Evolutionary conservation across 2,888 invertebrate genomes (phyloP), one percentile per base, ranked within the genome.

Genomic region (Achlya flavicornis): DNA sequence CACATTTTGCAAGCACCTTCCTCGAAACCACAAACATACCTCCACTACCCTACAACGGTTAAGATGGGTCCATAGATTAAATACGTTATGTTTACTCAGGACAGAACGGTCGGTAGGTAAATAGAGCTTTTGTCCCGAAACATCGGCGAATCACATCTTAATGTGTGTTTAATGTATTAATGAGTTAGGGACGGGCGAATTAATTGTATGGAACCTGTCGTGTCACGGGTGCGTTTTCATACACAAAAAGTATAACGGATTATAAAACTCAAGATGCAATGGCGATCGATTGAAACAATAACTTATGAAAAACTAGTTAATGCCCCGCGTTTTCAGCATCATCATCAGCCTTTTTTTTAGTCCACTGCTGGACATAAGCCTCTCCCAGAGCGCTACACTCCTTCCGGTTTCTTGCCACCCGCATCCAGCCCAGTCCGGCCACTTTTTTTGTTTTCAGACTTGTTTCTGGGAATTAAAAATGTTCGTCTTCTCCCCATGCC

Each of bases 91-190:
- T 89, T 89, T 89, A 76, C 73, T 82, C 64, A 89, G 89, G 89
- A 87, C 85, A 69, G 68, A 66, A 65, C 74, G 78, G 72, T 80
- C 68, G n/a, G 53, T 53, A 19, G 62, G 77, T 73, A 84, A 84
- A 84, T 83, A 80, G 73, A n/a, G 66, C 59, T 75, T 35, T 81
- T 83, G 81, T 82, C 80, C 78, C 19, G 53, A 19, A 53, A 53
- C 75, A 63, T 66, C 66, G 63, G 61, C 76, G 76, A 80, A 85
- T 84, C 76, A 74, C 78, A 76, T 81, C 81, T 79, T 83, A 85
- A 90, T 85, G 83, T 87, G 85, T 89, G 84, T 86, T 86, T 87
- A 88, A 88, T 86, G 83, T 87, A 85, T 88, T 90, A 89, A 89
- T 88, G 87, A 87, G 83, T 80, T 80, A 33, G 72, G 79, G 73